Evolutionary conservation across 2,888 invertebrate genomes (phyloP).

Genomic region (Rhamphomyia laevipes): DNA sequence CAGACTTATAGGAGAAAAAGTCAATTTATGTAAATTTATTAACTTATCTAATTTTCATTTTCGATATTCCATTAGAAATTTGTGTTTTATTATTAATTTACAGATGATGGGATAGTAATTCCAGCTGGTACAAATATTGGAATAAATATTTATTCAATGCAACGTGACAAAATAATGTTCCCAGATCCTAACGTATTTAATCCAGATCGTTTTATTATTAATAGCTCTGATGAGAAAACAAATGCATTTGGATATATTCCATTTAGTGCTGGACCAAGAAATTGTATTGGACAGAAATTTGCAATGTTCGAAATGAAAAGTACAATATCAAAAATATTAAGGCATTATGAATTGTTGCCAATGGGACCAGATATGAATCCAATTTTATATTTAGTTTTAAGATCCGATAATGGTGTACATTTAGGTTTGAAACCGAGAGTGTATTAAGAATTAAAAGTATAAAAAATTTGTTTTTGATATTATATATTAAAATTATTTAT

Average conservation of each 20-base stretch:
- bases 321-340: constrained; percentile 25
- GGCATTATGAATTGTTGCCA: constrained; percentile 26
- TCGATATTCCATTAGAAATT: neutral
- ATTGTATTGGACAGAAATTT: constrained; percentile 33
- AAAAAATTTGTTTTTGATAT: no score
- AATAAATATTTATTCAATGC: constrained; percentile 27
- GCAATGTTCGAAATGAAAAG: constrained; percentile 29
- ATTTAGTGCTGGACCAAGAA: constrained; percentile 42
- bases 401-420: constrained; percentile 29
- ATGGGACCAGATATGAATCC: constrained; percentile 26
- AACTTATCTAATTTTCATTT: neutral
- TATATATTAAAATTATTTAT: no score
- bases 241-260: constrained; percentile 26
- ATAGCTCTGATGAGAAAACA: constrained; percentile 27
- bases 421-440: constrained; percentile 22
- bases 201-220: constrained; percentile 35
- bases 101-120: constrained; percentile 22
- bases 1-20: constrained; percentile 42
- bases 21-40: constrained; percentile 40
- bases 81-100: neutral
- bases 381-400: constrained; percentile 28
- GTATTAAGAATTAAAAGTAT: constrained; percentile 10
- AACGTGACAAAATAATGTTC: constrained; percentile 24
- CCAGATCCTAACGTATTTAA: constrained; percentile 24
- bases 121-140: constrained; percentile 28